Conservation (phyloP, 2,113 vertebrate species). For the Psilopsiagon aymara region DNA sequence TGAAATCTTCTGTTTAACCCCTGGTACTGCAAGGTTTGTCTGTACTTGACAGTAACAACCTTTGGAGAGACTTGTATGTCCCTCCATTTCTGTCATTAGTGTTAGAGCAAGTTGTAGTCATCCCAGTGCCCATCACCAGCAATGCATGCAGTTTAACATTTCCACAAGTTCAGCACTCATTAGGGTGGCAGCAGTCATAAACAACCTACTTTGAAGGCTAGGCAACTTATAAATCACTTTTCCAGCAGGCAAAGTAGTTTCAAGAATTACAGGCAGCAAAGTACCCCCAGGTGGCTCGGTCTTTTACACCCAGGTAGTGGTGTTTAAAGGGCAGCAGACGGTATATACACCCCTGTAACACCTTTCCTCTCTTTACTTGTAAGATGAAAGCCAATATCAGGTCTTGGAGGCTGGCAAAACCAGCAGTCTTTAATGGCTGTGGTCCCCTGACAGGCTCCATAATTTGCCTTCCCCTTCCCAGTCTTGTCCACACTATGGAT, state of each 20-base stretch:
- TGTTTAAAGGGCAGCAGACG: not conserved
- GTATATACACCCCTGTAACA: not conserved
- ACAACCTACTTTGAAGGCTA: not conserved
- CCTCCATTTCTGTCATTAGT: not conserved
- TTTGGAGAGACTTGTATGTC: not conserved
- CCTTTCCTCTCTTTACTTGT: not conserved
- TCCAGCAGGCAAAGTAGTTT: not conserved
- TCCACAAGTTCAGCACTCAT: not conserved
- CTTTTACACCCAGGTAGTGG: not conserved
- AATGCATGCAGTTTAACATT: not conserved
- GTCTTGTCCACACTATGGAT: not conserved
- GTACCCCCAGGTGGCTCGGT: not conserved
- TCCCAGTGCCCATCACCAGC: not conserved
- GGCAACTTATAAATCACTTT: not conserved
- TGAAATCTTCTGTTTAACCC: not conserved
- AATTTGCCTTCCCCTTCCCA: not conserved
- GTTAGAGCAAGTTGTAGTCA: not conserved
- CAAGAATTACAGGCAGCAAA: not conserved
- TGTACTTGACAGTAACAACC: not conserved
- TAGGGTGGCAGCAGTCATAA: not conserved
- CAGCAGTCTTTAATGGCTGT: not conserved
- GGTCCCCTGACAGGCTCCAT: not conserved
- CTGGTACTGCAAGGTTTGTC: not conserved
- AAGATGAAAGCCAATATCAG: not conserved
- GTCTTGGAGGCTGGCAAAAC: not conserved